These are phyloP conservation scores for Sclerurus mexicanus DNA, from an alignment of 2,113 vertebrate genomes.

Conservation along the genomic window DNA sequence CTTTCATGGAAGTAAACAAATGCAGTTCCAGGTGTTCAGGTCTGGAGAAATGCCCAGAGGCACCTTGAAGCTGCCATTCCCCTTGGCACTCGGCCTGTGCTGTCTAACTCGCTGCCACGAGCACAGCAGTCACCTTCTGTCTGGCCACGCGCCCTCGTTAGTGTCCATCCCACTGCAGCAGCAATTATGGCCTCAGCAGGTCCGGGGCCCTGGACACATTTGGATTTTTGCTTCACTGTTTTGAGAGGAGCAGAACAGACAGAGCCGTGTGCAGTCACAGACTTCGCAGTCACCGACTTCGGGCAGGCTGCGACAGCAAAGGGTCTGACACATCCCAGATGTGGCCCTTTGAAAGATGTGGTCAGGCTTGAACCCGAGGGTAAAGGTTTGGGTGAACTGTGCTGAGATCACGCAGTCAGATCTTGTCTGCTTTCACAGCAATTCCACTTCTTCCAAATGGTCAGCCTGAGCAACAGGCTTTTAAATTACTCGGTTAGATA, in stretches of 20 bases:
- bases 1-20: not conserved
- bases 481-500: not conserved
- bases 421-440: not conserved
- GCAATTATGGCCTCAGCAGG: not conserved
- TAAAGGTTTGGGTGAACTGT: not conserved
- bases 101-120: not conserved
- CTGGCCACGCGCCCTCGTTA: accelerated
- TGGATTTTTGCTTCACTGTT: not conserved
- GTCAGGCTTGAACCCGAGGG: not conserved
- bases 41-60: not conserved
- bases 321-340: not conserved
- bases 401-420: not conserved
- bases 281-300: not conserved
- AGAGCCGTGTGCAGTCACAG: accelerated
- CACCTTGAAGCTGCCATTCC: not conserved
- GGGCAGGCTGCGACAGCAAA: not conserved
- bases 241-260: not conserved
- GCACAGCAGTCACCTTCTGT: not conserved
- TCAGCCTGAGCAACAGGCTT: not conserved
- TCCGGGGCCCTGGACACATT: not conserved
- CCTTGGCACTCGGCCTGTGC: not conserved
- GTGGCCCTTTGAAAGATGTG: not conserved
- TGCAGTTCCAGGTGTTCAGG: not conserved
- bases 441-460: not conserved
- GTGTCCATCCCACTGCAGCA: not conserved